phyloP scores from a whole-genome alignment of 2,888 invertebrate species.

The Scaptomyza flava region DNA sequence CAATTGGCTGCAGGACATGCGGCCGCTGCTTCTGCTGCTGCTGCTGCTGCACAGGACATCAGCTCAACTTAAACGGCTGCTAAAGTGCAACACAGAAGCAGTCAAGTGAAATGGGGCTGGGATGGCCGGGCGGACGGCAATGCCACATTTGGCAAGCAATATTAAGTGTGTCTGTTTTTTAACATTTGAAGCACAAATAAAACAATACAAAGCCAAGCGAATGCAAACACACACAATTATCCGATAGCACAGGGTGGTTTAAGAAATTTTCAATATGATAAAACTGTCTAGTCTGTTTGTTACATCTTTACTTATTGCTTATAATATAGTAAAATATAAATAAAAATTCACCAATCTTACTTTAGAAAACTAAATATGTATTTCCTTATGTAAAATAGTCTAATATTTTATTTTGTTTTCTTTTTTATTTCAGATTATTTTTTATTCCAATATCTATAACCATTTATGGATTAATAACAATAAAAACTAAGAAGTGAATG shows the following conservation, averaged over 20 bases:
- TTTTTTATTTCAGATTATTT: slow-evolving; percentile 5
- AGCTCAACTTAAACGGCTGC: slow-evolving; percentile 46
- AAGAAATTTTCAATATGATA: background rate
- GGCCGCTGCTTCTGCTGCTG: slow-evolving; percentile 10
- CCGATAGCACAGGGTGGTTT: slow-evolving; percentile 24
- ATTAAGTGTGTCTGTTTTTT: slow-evolving; percentile 66
- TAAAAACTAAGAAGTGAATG: background rate
- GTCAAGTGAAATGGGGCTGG: background rate
- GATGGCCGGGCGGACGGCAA: background rate
- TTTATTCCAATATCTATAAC: background rate
- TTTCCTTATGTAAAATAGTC: too few relatives aligned
- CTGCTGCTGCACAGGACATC: slow-evolving; percentile 37
- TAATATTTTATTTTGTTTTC: background rate
- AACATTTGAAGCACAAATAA: slow-evolving; percentile 59
- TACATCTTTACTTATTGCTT: background rate
- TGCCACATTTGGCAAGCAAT: slow-evolving; percentile 64
- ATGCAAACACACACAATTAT: slow-evolving; percentile 29
- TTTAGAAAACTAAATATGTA: too few relatives aligned
- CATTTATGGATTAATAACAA: background rate
- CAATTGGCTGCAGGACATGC: slow-evolving; percentile 65
- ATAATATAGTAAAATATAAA: too few relatives aligned
- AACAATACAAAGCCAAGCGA: slow-evolving; percentile 36
- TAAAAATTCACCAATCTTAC: too few relatives aligned
- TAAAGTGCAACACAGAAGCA: slow-evolving; percentile 39
- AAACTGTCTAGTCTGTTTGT: background rate